Evolutionary conservation across 2,888 invertebrate genomes (phyloP).

Genomic region (Hyppa rectilinea): DNA sequence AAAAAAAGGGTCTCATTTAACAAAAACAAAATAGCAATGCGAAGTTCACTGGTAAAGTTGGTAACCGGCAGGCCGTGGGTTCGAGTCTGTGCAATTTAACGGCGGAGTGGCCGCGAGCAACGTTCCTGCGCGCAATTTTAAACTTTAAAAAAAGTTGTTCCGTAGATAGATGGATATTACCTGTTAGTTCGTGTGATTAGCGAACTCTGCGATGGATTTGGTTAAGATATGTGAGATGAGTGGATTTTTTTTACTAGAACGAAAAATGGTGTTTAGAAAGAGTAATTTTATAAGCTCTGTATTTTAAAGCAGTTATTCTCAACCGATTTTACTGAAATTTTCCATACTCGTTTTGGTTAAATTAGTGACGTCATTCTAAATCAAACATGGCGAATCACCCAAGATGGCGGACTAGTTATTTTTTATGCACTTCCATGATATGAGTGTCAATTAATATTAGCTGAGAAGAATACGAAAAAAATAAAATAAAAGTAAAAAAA

Average conservation of each 20-base stretch:
- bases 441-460: too few species aligned
- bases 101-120: constrained; percentile 67
- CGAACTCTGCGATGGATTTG: constrained; percentile 16
- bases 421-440: too few species aligned
- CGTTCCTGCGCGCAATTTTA: constrained; percentile 76
- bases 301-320: too few species aligned
- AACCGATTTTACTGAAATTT: too few species aligned
- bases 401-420: too few species aligned
- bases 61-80: constrained; percentile 74
- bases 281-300: too few species aligned
- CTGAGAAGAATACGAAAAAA: too few species aligned
- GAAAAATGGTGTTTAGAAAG: background rate
- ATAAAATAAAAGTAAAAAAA: too few species aligned
- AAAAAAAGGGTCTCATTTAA: constrained; percentile 49
- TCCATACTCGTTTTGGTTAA: too few species aligned
- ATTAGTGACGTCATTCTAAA: too few species aligned
- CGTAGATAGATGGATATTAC: constrained; percentile 72
- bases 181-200: constrained; percentile 64
- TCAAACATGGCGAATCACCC: too few species aligned
- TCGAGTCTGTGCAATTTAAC: constrained; percentile 78
- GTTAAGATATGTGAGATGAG: constrained; percentile 10
- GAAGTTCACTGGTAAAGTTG: constrained; percentile 76
- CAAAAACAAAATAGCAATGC: constrained; percentile 75
- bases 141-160: constrained; percentile 78
- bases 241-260: background rate